Conservation (phyloP, 1,140 invertebrate genomes). For the Neodiprion lecontei region DNA sequence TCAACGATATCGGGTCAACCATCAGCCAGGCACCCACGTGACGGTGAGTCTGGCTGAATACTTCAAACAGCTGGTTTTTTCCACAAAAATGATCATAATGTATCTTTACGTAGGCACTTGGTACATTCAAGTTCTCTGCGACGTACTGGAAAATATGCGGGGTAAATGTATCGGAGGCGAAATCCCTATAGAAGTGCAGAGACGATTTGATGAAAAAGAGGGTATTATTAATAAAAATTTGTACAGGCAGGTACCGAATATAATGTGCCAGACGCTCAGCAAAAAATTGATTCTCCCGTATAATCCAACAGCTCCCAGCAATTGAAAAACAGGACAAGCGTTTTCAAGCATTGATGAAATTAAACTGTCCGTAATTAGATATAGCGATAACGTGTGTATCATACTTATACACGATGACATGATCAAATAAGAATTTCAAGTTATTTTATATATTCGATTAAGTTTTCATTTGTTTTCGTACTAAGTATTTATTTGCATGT, state of each 20-base stretch:
- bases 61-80: background rate
- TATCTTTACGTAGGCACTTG: constrained; percentile 34
- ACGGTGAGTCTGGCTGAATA: constrained; percentile 29
- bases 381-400: too few relatives aligned
- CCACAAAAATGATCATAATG: background rate
- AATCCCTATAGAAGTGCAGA: background rate
- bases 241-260: background rate
- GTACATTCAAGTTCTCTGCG: constrained; percentile 45
- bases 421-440: too few relatives aligned
- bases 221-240: background rate
- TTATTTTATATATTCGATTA: too few relatives aligned
- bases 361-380: background rate
- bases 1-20: constrained; percentile 37
- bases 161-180: background rate
- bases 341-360: background rate
- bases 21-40: constrained; percentile 33
- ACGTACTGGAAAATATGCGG: background rate
- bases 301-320: background rate
- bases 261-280: background rate
- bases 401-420: too few relatives aligned
- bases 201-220: background rate
- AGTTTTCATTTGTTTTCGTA: too few relatives aligned
- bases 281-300: background rate
- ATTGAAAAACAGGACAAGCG: background rate
- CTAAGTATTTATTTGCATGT: too few relatives aligned